A percentile compares a stretch with the other conserved stretches of the same genome.
phyloP scores from a whole-genome alignment of 2,888 invertebrate genomes.

The Xestia c-nigrum region DNA sequence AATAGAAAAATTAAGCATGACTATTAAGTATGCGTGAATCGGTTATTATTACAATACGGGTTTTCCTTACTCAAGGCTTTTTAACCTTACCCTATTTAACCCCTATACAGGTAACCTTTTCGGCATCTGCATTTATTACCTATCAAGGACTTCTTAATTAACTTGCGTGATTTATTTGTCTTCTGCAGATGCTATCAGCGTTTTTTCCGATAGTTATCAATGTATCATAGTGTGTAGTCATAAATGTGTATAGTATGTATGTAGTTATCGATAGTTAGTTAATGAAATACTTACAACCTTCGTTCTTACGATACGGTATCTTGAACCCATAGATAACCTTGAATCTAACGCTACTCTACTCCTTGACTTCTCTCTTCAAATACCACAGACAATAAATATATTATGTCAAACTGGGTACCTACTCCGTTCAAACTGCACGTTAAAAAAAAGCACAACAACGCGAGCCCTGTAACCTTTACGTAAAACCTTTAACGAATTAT shows the following conservation, averaged over 20 bases:
- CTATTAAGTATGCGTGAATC: no score
- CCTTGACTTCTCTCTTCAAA: conserved; percentile 24
- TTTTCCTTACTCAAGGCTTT: neutral
- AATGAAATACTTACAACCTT: neutral
- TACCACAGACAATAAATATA: conserved; percentile 8
- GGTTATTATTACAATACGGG: neutral
- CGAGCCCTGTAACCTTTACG: conserved; percentile 15
- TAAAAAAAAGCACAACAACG: conserved; percentile 4
- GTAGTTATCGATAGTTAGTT: neutral
- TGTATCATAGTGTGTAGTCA: no score
- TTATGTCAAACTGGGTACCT: neutral
- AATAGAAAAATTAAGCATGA: no score
- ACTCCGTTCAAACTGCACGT: conserved; percentile 6
- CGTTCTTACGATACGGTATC: conserved; percentile 3
- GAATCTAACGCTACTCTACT: conserved; percentile 17
- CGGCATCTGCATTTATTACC: no score
- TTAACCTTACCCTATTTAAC: neutral
- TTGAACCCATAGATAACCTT: conserved; percentile 28
- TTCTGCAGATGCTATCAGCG: neutral
- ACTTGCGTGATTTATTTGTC: no score
- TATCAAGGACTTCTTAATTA: no score
- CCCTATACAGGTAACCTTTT: neutral
- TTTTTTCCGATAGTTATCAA: no score
- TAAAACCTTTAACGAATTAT: conserved; percentile 15
- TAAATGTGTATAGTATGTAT: no score